Evolutionary conservation across 2,888 invertebrate genomes (phyloP), one percentile per base, ranked within the genome.

Genomic region (Epinotia nisella): DNA sequence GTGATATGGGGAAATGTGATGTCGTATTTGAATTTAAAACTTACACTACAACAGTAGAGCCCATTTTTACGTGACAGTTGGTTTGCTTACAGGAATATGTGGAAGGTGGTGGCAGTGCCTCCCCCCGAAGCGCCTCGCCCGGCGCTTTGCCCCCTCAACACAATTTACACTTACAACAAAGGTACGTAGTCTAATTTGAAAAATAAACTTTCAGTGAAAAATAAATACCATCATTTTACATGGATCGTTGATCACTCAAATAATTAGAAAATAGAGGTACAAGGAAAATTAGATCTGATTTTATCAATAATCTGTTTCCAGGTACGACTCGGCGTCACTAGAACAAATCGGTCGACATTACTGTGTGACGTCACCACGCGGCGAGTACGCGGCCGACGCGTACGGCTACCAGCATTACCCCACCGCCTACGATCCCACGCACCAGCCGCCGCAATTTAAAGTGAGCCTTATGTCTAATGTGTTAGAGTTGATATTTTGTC

Each of bases 361-460:
- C 82, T 93, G 93, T 76, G 93, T 93, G 89, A 93, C 94, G 87
- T 93, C 94, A 79, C 93, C 94, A 77, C 93, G 93, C 64, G 92
- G 90, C 1, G 93, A 93, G 79, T 93, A 92, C 87, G 92, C 92
- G 7, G 82, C 87, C 11, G 92, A 92, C 77, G 88, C 92, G 74
- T 93, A 93, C 83, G 91, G 90, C 2, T 93, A 93, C 84, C 92
- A 90, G 53, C 93, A 93, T 83, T 93, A 92, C 76, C 92, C 92
- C 39, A 79, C 90, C 19, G 87, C 87, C 13, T 92, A 91, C 82
- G 92, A 92, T 17, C 80, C 86, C 11, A 75, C 86, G 19, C 85
- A 86, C 17, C 80, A 90, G 71, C 85, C 85, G 13, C 81, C 87
- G 1, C 87, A 84, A 2, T 93, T 92, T 76, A 92, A 92, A 85